A percentile compares a stretch with the other conserved stretches of the same genome.
These are phyloP conservation scores for Drepanosiphum platanoidis DNA, from an alignment of 2,888 invertebrate genomes.

Conservation along the genomic window DNA sequence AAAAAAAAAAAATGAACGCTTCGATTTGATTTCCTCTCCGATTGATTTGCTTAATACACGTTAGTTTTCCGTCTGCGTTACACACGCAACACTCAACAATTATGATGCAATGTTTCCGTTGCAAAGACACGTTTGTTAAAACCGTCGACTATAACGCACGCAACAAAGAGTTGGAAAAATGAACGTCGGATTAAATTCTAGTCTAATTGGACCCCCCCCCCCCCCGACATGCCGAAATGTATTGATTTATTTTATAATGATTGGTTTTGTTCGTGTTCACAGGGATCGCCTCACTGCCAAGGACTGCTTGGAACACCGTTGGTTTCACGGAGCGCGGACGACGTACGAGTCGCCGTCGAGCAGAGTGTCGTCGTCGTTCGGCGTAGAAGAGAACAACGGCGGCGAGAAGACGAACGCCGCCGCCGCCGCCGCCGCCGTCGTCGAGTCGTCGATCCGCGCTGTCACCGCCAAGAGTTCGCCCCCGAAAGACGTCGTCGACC, in stretches of 20 bases:
- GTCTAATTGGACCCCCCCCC: background rate
- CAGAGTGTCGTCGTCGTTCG: background rate
- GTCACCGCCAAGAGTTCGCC: conserved; percentile 43
- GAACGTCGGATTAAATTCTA: no score
- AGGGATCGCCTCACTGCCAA: conserved; percentile 89
- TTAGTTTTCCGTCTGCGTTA: no score
- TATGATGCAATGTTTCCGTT: no score
- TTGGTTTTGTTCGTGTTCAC: conserved; percentile 66
- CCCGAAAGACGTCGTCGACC: conserved; percentile 63
- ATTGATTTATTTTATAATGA: no score
- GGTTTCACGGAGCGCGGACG: conserved; percentile 71
- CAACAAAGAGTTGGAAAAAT: no score
- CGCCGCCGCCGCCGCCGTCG: background rate
- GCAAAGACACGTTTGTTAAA: no score
- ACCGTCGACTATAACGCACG: no score
- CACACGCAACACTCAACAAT: no score
- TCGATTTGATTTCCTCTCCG: no score
- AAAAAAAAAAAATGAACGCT: no score
- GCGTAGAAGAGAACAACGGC: background rate
- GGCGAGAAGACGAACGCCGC: background rate
- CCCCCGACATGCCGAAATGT: no score
- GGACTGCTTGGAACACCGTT: conserved; percentile 89
- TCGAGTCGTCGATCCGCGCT: background rate
- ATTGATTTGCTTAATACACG: no score
- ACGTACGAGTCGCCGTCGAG: conserved; percentile 6